Conservation (phyloP, 92 coral and sea anemone species). For the Actinernus sp. region DNA sequence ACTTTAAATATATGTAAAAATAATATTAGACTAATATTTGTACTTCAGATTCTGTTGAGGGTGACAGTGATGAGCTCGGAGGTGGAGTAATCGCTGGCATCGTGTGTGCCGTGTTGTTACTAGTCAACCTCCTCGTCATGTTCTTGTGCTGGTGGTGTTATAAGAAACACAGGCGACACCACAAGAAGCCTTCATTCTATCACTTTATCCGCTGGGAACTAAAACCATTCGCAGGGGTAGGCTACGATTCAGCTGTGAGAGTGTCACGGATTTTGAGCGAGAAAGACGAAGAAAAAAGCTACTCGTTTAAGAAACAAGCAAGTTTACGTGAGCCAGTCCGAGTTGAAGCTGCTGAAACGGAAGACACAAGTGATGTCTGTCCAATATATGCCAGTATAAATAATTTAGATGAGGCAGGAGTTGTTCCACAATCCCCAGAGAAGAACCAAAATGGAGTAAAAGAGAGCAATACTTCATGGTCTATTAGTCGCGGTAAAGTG, state of each 20-base stretch:
- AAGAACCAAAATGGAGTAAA: neutral
- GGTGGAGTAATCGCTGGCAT: slow-evolving; percentile 78
- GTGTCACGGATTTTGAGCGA: slow-evolving; percentile 62
- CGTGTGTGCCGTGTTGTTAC: slow-evolving; percentile 71
- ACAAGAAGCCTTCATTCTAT: slow-evolving; percentile 72
- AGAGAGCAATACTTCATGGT: neutral
- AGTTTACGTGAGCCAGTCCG: neutral
- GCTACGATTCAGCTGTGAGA: slow-evolving; percentile 31
- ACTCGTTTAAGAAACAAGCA: slow-evolving; percentile 20
- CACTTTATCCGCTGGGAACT: slow-evolving; percentile 80
- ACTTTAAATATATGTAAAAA: too few species aligned
- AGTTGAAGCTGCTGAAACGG: too few species aligned
- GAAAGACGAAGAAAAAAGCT: slow-evolving; percentile 42
- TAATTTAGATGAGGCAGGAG: slow-evolving; percentile 29
- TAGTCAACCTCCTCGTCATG: slow-evolving; percentile 51
- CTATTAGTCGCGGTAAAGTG: slow-evolving; percentile 5
- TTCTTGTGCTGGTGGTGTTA: slow-evolving; percentile 77
- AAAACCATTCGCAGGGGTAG: slow-evolving; percentile 59
- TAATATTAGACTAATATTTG: too few species aligned
- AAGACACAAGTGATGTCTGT: slow-evolving; percentile 46
- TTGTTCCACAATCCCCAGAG: neutral
- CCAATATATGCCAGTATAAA: slow-evolving; percentile 82
- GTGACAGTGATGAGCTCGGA: slow-evolving; percentile 3
- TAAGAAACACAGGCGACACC: slow-evolving; percentile 49
- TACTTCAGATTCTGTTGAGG: neutral